Base-by-base conservation (phyloP, 2,113 vertebrate genomes). In the Eurystomus gularis region DNA sequence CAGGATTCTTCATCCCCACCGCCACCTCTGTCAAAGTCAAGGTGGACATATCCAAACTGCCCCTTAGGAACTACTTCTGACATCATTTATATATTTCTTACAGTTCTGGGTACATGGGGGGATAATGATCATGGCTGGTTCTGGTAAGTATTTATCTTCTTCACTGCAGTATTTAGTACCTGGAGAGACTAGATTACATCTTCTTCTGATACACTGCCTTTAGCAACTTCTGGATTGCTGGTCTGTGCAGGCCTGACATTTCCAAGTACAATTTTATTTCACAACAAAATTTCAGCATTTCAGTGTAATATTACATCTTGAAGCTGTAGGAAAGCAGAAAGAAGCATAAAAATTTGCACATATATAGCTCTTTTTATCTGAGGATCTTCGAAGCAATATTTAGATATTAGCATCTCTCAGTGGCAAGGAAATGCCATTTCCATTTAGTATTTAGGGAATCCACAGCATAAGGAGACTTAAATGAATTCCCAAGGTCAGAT, bases 241-340 rank as follows among this genome's bases (percentile, higher is more conserved):
- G 51, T 51, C 90, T 92, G 68, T 88, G 68, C 80, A 92, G 82
- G 18, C 39, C 44, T 93, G 88, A 86, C 55, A 55, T 94, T 96
- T 95, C 69, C 77, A 92, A 86, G 94, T 76, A 86, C 73, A 57
- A 46, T 84, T 82, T 64, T 79, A 88, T 92, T 97, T 84, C 8
- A 3, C 82, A 78, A 69, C 52, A 72, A 44, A 92, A 86, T 79
- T 68, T 83, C 49, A 49, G 58, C 64, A 42, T 88, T 86, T 88
- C 33, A 46, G 42, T 76, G 24, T 88, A 73, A 86, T 95, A 86
- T 88, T 85, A 4, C 86, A n/a, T 90, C 88, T 96, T 82, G 79
- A 65, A 92, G 64, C 69, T 81, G 55, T 49, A 64, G 52, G 35
- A 62, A 90, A 84, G 76, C 48, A 86, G 88, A 86, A 93, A 52